A percentile compares a stretch with the other conserved stretches of the same genome.
Conservation (phyloP, 92 coral and sea anemone species). For the Zoanthus sociatus region DNA sequence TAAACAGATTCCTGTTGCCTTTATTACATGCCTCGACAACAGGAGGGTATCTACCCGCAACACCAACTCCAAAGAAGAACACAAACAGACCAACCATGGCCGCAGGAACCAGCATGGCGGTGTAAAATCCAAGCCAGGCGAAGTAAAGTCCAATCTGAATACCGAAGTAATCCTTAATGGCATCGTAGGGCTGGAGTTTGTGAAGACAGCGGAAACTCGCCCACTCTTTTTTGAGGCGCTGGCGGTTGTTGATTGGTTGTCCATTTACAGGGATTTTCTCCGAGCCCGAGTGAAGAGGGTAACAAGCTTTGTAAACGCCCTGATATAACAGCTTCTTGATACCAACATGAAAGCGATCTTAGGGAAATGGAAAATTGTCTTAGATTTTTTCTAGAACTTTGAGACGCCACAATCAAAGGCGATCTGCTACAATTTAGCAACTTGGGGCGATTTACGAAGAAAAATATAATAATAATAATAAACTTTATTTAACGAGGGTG, state of each 20-base stretch:
- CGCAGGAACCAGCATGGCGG: constrained; percentile 92
- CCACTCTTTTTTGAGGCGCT: constrained; percentile 86
- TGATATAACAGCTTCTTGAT: constrained; percentile 78
- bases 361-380: neutral
- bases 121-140: constrained; percentile 97
- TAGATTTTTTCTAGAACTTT: neutral
- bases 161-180: constrained; percentile 95
- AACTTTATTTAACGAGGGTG: too few relatives aligned
- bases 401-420: neutral
- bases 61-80: constrained; percentile 28
- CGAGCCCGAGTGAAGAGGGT: constrained; percentile 92
- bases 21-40: constrained; percentile 39
- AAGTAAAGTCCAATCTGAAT: constrained; percentile 94
- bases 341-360: constrained; percentile 77
- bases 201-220: constrained; percentile 84
- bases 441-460: too few relatives aligned
- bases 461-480: too few relatives aligned
- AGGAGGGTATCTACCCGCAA: constrained; percentile 35
- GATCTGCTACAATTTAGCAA: neutral
- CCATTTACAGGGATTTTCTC: constrained; percentile 77
- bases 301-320: constrained; percentile 81
- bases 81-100: constrained; percentile 87
- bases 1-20: constrained; percentile 25
- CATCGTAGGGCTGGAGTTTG: constrained; percentile 93
- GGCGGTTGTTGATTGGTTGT: constrained; percentile 75